Conservation (phyloP, 2,113 vertebrate species). For the Muntiacus reevesi region DNA sequence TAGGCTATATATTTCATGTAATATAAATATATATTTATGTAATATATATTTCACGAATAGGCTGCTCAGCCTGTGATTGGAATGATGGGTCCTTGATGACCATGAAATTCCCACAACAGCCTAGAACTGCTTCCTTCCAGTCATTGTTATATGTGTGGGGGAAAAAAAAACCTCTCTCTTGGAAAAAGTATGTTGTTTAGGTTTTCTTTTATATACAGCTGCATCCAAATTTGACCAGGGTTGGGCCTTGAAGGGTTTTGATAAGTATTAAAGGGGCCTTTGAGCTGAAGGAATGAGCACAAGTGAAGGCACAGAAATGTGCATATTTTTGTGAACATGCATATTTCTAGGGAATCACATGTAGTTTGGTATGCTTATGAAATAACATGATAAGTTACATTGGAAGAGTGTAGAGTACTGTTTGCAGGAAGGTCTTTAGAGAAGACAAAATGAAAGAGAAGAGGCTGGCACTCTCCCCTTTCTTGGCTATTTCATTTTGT, state of each 20-base stretch:
- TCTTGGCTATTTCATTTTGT: constrained; percentile 24
- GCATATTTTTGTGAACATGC: background rate
- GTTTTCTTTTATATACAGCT: background rate
- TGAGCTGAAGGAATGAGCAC: background rate
- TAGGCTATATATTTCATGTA: background rate
- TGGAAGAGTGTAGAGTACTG: background rate
- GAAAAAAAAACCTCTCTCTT: background rate
- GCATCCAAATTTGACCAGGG: background rate
- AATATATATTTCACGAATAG: background rate
- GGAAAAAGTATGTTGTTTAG: background rate
- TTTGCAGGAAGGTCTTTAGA: background rate
- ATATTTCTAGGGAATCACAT: background rate
- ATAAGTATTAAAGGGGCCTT: background rate
- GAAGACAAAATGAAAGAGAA: background rate
- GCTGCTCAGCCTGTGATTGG: background rate
- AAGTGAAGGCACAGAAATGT: background rate
- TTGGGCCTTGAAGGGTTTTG: background rate
- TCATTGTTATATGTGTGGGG: background rate
- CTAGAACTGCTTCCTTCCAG: background rate
- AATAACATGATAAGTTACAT: background rate
- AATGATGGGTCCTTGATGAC: background rate
- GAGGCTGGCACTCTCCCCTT: background rate
- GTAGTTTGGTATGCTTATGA: background rate
- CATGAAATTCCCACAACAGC: background rate
- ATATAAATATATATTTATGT: background rate